Percentiles rank a stretch among this genome's conserved stretches.
Conservation (phyloP, 2,113 vertebrate species). For the Scopus umbretta region DNA sequence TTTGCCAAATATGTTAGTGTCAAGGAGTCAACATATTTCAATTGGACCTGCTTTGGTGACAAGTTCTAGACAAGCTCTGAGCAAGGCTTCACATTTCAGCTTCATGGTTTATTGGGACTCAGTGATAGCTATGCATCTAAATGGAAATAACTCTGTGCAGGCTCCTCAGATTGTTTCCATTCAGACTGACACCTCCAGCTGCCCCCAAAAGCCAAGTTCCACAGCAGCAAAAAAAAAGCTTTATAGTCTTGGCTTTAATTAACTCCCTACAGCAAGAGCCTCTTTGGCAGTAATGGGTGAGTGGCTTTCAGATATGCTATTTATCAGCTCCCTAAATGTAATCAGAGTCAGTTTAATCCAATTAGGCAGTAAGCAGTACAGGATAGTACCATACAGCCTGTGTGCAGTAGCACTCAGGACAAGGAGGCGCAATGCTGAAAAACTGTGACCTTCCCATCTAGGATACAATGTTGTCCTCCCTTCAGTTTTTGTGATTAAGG, state of each 20-base stretch:
- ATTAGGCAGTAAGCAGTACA: background rate
- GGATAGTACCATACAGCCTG: background rate
- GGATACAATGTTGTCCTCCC: background rate
- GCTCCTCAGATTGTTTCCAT: background rate
- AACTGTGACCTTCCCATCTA: background rate
- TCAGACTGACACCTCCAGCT: background rate
- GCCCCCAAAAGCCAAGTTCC: background rate
- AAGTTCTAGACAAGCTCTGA: background rate
- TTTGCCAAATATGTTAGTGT: background rate
- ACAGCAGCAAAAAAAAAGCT: background rate
- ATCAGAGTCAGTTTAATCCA: conserved; percentile 4
- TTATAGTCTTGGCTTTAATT: conserved; percentile 21
- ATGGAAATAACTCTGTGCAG: background rate
- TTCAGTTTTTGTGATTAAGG: background rate
- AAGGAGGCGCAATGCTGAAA: background rate
- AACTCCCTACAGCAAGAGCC: conserved; percentile 9
- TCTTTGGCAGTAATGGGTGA: background rate
- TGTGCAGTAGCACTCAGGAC: background rate
- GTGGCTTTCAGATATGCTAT: conserved; percentile 17
- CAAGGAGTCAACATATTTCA: background rate
- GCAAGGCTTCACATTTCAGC: background rate
- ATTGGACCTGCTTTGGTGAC: background rate
- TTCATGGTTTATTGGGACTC: background rate
- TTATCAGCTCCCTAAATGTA: conserved; percentile 35
- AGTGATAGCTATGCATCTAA: background rate